phyloP scores from a whole-genome alignment of 1,140 invertebrate species.

The Calephelis virginiensis region DNA sequence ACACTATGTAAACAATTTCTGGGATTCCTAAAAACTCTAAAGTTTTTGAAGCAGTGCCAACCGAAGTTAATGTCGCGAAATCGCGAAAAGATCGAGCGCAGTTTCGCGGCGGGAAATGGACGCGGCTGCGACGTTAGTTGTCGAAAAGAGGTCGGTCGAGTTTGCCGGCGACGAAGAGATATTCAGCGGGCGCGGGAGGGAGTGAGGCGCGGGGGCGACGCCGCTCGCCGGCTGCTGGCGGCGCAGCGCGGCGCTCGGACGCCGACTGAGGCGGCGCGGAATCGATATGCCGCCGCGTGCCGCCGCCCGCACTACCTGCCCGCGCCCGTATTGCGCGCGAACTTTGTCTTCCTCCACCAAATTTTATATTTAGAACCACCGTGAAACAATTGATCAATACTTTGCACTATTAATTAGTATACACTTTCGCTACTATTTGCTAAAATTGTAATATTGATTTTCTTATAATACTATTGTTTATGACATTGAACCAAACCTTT shows the following conservation, averaged over 20 bases:
- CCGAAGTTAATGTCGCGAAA: constrained; percentile 19
- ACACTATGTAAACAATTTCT: neutral
- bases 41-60: constrained; percentile 25
- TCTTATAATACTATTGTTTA: constrained; percentile 12
- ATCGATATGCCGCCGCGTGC: constrained; percentile 66
- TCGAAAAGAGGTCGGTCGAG: constrained; percentile 74
- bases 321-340: constrained; percentile 75
- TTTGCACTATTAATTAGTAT: constrained; percentile 75
- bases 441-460: constrained; percentile 22
- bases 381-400: constrained; percentile 76
- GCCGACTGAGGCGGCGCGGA: constrained; percentile 70
- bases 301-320: constrained; percentile 61
- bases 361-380: constrained; percentile 78
- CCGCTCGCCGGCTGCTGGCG: constrained; percentile 64
- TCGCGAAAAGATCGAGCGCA: constrained; percentile 54
- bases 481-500: constrained; percentile 10
- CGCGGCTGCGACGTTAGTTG: constrained; percentile 71
- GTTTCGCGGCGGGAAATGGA: constrained; percentile 66
- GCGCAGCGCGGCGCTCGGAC: constrained; percentile 73
- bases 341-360: constrained; percentile 74
- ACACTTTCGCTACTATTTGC: constrained; percentile 52
- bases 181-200: constrained; percentile 43
- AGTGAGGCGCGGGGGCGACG: constrained; percentile 54
- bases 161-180: constrained; percentile 70
- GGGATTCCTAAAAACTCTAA: neutral